These are phyloP conservation scores for Globia sparganii DNA, from an alignment of 2,888 invertebrate species.

Conservation along the genomic window DNA sequence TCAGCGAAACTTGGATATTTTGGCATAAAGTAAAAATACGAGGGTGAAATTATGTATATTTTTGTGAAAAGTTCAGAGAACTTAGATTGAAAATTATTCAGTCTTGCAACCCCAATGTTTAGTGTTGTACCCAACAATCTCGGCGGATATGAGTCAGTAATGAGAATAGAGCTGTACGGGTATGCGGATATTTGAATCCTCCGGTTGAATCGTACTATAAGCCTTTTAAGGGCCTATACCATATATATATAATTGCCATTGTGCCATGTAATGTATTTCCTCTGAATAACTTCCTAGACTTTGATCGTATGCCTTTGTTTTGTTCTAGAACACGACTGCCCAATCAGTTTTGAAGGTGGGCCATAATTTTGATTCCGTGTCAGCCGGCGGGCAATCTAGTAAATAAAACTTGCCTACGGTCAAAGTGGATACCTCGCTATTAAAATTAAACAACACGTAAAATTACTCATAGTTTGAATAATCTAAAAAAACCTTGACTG, in stretches of 20 bases:
- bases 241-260: conserved; percentile 48
- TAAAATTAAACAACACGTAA: too few species aligned
- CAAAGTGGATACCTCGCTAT: too few species aligned
- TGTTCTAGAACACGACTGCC: not conserved
- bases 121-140: conserved; percentile 41
- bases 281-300: conserved; percentile 17
- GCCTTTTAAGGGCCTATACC: conserved; percentile 39
- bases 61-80: not conserved
- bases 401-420: not conserved
- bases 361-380: too few species aligned
- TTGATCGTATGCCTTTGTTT: conserved; percentile 14
- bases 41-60: not conserved
- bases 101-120: conserved; percentile 24
- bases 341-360: not conserved
- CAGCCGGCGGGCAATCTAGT: not conserved
- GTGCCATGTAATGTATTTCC: conserved; percentile 33
- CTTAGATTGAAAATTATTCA: conserved; percentile 12
- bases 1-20: conserved; percentile 22
- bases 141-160: conserved; percentile 52
- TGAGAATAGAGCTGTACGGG: conserved; percentile 47
- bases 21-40: conserved; percentile 16
- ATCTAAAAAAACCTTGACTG: too few species aligned
- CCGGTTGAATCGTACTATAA: conserved; percentile 35
- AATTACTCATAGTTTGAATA: too few species aligned
- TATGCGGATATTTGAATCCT: conserved; percentile 57